Base-by-base conservation (phyloP, 2,113 vertebrate species). In the Tylochromis polylepis region DNA sequence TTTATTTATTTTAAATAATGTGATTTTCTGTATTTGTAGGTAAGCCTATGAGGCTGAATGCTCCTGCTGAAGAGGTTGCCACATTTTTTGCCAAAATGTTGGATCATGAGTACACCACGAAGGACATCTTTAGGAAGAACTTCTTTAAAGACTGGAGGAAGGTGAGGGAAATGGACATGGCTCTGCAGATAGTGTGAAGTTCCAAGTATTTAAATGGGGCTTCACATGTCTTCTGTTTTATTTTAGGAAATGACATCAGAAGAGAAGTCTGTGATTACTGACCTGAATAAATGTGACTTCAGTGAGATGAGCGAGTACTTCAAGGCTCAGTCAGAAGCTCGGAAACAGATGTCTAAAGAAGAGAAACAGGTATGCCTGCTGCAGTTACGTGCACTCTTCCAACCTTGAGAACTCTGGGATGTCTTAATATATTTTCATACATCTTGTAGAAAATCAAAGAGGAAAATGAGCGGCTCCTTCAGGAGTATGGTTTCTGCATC, bases 81-180 rank as follows among this genome's bases (percentile, higher is more conserved):
- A 99, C 98, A 0, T 99, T 99, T 95, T 99, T 99, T 94, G 97
- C 97, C 92, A 99, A 99, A 97, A 99, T 99, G 98, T 96, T 99
- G 87, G 98, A 99, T 91, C 98, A 99, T 5, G 98, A 99, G 90
- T 99, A 99, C 96, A 99, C 98, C 93, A 99, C 98, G 79, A 99
- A 99, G 93, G 98, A 99, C 84, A 97, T 98, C 93, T 99, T 99
- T 93, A 98, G 97, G 94, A 99, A 99, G 97, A 99, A 99, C 95
- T 99, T 99, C 89, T 98, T 97, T 91, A 99, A 98, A 91, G 98
- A 99, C 94, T 99, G 98, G 98, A 97, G 97, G 88, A 99, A 98
- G 98, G 98, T 99, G 96, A 92, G 91, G 22, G 85, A n/a, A 78
- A 3, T 11, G 51, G 6, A 65, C 5, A 20, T 14, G 15, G 10